Base-by-base conservation (phyloP, 2,888 invertebrate species). In the Apodemia hepburni region DNA sequence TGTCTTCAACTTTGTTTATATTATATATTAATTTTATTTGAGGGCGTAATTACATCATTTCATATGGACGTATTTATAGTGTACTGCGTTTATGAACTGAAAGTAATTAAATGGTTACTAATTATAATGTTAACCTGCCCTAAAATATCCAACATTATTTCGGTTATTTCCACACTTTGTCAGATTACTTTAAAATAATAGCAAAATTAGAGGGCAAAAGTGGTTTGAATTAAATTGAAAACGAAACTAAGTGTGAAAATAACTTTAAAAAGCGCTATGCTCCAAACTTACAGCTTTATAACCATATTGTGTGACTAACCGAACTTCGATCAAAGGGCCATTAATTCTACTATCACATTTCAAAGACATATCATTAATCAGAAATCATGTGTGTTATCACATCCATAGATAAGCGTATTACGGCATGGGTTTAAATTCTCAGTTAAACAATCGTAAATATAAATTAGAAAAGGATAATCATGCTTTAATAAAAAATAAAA, bases 291-390 rank as follows among this genome's bases (percentile, higher is more conserved):
- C 27, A 12, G 54, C 54, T 42, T 45, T 42, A 59, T 59, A 27
- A 45, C 45, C 42, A 38, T 35, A 58, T 29, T 17, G 35, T 60
- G 59, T 62, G 62, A 66, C 64, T 67, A 67, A 68, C 68, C 64
- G 33, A 65, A 65, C 68, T 60, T 59, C 61, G 61, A 64, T 63
- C 63, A 27, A 27, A 12, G 54, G 54, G 42, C 15, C 15, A 27
- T 9, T 15, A 54, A 54, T 54, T 22, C 54, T 54, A 54, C 54
- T 12, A 54, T 27, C 18, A 54, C 17, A 49, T 18, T 49, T 15
- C 42, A 42, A 42, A 15, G 3, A 38, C 38, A 38, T 38, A 12
- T 38, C 12, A 38, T 3, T 3, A 38, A 9, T 35, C 1, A 35
- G 11, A 35, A 9, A 38, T 38, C 38, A 38, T 2, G 1, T 38